These are phyloP conservation scores for Platycercus adscitus DNA, from an alignment of 2,113 vertebrate genomes.

Conservation along the genomic window DNA sequence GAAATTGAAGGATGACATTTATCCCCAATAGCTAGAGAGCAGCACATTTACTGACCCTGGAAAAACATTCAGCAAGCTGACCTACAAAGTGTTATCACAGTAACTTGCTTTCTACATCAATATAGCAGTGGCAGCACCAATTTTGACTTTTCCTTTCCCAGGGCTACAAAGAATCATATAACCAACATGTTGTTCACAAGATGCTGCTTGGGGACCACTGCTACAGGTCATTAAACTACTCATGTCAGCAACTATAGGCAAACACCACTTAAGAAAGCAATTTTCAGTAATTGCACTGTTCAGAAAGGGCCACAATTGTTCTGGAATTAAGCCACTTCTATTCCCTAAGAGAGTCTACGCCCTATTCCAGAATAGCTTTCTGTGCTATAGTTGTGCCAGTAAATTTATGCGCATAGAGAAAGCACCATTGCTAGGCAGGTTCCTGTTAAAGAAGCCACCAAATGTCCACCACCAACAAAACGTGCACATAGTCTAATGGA, in stretches of 20 bases:
- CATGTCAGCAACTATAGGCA: neutral
- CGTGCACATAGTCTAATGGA: neutral
- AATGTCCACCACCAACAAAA: neutral
- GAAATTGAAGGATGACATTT: neutral
- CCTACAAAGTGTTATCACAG: neutral
- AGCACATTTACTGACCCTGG: neutral
- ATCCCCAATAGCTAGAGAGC: neutral
- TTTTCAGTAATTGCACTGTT: neutral
- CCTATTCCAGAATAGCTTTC: neutral
- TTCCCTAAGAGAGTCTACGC: neutral
- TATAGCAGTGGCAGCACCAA: neutral
- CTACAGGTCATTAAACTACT: neutral
- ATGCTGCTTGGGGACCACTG: neutral
- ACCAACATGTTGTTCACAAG: neutral
- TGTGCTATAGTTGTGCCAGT: neutral
- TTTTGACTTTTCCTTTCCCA: neutral
- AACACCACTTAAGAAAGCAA: neutral
- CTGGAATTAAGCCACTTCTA: neutral
- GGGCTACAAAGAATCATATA: neutral
- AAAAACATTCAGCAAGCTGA: neutral
- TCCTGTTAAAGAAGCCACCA: neutral
- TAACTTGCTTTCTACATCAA: neutral
- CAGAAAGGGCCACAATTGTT: neutral
- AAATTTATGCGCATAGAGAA: accelerated
- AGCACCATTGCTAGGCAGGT: neutral